Evolutionary conservation across 2,797 vertebrate genomes (phyloP), one percentile per base, ranked within the genome.

Genomic region (Dryobates pubescens): DNA sequence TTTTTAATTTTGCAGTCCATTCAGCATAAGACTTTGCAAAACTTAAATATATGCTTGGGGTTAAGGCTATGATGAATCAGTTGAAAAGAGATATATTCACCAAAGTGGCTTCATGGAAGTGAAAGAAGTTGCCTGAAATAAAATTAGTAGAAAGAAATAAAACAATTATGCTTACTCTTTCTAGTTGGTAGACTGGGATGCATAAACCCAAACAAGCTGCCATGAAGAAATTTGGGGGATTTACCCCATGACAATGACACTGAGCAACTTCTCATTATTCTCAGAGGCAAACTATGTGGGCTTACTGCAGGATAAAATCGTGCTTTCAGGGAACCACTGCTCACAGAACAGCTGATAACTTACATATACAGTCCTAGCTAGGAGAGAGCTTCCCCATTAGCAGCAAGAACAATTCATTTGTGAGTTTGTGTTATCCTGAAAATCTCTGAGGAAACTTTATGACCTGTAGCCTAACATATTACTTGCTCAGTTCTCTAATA

Each of bases 401-500:
- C 16, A 41, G 10, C 0, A 2, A 94, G 82, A 93, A 73, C 6
- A 81, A 56, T 6, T 3, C 3, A n/a, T 82, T 86, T 71, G 54
- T 87, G 58, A 4, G 3, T 63, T 79, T 24, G 4, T 51, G 12
- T 73, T 64, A 30, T 11, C 8, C 59, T 47, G 54, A 84, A 87
- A 82, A 36, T 4, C 81, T 82, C 64, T 56, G 47, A 63, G 19
- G 22, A 68, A 91, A 80, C 34, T 86, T 54, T 56, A 63, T 36
- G 13, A 62, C 27, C 22, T 88, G 9, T 9, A 80, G 22, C 63
- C 84, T 67, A 18, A 63, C 38, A 29, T 49, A 81, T 78, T 93
- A 87, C 9, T 62, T 86, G 84, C 76, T 85, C 69, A 92, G 7
- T 49, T 92, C 63, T 85, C 30, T 51, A 8, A 69, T 89, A 10